Evolutionary conservation across 2,113 vertebrate genomes (phyloP).

Genomic region (Gadus macrocephalus): DNA sequence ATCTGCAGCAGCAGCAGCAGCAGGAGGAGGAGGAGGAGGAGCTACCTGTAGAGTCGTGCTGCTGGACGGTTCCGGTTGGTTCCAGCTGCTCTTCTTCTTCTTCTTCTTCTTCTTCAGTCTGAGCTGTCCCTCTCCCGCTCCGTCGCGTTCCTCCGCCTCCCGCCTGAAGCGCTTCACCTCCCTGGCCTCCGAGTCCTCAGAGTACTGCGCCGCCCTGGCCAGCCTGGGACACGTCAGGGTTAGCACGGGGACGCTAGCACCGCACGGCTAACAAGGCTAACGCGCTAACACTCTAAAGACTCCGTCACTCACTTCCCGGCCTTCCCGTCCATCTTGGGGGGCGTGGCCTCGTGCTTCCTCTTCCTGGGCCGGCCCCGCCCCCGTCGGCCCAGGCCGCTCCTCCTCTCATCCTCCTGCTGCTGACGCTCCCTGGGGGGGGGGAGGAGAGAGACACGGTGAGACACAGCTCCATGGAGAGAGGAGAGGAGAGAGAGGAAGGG

Average conservation of each 20-base stretch:
- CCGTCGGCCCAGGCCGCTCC: constrained; percentile 84
- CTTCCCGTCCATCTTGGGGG: constrained; percentile 84
- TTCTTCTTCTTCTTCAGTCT: constrained; percentile 74
- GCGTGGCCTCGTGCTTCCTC: constrained; percentile 84
- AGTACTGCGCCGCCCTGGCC: constrained; percentile 80
- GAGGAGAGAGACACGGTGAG: background rate
- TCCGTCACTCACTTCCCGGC: constrained; percentile 83
- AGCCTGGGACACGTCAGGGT: constrained; percentile 65
- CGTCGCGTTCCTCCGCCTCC: constrained; percentile 73
- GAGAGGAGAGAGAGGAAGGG: no score
- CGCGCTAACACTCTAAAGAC: background rate
- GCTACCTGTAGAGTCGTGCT: constrained; percentile 85
- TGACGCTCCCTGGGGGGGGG: constrained; percentile 52
- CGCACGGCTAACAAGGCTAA: background rate
- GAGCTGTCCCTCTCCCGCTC: constrained; percentile 76
- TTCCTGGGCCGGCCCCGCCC: constrained; percentile 95
- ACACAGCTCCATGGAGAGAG: background rate
- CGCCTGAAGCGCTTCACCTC: constrained; percentile 83
- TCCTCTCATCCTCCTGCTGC: constrained; percentile 83
- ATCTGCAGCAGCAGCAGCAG: background rate
- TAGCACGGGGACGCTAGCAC: background rate
- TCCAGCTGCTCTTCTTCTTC: constrained; percentile 84
- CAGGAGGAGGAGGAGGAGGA: background rate
- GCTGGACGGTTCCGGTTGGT: constrained; percentile 74
- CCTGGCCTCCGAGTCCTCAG: constrained; percentile 87